Evolutionary conservation across 2,888 invertebrate genomes (phyloP), one percentile per base, ranked within the genome.

Genomic region (Ichneumoninae sp.): DNA sequence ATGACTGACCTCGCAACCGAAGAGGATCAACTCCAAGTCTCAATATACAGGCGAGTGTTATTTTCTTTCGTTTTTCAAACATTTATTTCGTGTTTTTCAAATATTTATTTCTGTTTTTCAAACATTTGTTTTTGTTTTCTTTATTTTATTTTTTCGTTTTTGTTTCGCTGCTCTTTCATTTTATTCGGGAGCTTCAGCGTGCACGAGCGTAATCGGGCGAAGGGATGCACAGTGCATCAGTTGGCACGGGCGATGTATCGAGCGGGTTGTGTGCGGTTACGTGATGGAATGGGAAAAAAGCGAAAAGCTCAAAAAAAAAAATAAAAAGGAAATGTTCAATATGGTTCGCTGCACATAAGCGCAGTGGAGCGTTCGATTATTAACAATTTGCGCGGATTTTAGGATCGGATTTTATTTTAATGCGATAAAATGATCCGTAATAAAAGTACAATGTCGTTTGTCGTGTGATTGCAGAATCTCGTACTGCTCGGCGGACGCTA

Each of bases 401-500:
- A 33, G 13, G 33, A 47, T 26, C 26, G 19, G 6, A 50, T 69
- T 69, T 50, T 44, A 3, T 69, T 69, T 69, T 22, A 19, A 40
- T 1, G 10, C 26, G 22, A 26, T 4, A 7, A 13, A 57, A 22
- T 22, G 4, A 13, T 26, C 10, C 4, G 10, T 3, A 57, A 30
- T 30, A 62, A 30, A 3, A 8, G 16, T 66, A 19, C 19, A n/a
- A 40, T 66, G 19, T 3, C 22, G 19, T 71, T 71, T 13, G 7
- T 71, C 40, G 22, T 78, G 7, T 66, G 4, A 13, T 82, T 94
- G n/a, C 94, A 97, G 97, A 94, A 98, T 98, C 90, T 97, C 97
- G 0, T 98, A 98, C 93, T 98, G 98, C 92, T 97, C 98, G 26
- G 97, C 98, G 68, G 98, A 98, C 92, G 96, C 97, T 5, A 95